A percentile compares a stretch with the other conserved stretches of the same genome.
phyloP scores from a whole-genome alignment of 2,888 invertebrate species.

The Acleris holmiana region DNA sequence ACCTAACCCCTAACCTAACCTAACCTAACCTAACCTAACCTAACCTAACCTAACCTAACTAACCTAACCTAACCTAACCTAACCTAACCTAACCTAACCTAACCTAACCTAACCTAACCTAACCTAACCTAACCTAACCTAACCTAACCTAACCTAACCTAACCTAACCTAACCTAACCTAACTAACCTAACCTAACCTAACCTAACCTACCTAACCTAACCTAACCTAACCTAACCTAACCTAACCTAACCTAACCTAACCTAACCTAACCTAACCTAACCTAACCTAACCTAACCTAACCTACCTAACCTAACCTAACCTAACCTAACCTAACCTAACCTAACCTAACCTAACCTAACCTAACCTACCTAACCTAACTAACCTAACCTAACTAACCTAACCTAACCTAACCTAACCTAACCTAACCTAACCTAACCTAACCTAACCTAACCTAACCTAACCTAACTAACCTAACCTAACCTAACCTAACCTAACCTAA shows the following conservation, averaged over 20 bases:
- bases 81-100: conserved; percentile 6
- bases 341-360: conserved; percentile 21
- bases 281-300: conserved; percentile 34
- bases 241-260: conserved; percentile 40
- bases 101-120: neutral
- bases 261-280: conserved; percentile 40
- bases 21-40: conserved; percentile 41
- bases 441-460: neutral
- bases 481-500: neutral
- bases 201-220: conserved; percentile 36
- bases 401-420: conserved; percentile 37
- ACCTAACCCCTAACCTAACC: conserved; percentile 42
- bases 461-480: conserved; percentile 24
- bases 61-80: conserved; percentile 10
- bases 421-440: conserved; percentile 23
- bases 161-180: conserved; percentile 13
- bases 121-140: conserved; percentile 4
- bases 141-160: conserved; percentile 9
- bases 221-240: conserved; percentile 41
- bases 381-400: conserved; percentile 29
- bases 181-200: conserved; percentile 11
- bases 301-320: conserved; percentile 40
- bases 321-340: conserved; percentile 40
- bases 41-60: conserved; percentile 21
- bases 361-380: conserved; percentile 30